Evolutionary conservation across 2,888 invertebrate genomes (phyloP), one percentile per base, ranked within the genome.

Genomic region (Acholoe squamosa): DNA sequence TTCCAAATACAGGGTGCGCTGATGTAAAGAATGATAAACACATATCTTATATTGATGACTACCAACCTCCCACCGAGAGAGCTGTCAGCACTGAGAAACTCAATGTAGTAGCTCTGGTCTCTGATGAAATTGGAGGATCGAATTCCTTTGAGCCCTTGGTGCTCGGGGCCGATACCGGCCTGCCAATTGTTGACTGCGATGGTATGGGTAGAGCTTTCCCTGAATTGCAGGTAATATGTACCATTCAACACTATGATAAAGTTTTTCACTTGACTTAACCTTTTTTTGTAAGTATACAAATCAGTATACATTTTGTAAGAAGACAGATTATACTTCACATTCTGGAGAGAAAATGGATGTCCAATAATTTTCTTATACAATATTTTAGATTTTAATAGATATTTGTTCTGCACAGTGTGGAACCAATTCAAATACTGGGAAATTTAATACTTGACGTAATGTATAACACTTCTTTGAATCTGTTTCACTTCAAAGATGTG

Each of bases 191-290:
- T 0, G 95, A 95, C 90, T 93, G 93, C 88, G 95, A 95, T 90
- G 94, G 94, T 0, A 95, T 95, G 95, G 95, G 95, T 7, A 91
- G 95, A 67, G 95, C 95, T 0, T 95, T 95, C 92, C 95, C 95
- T 0, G 94, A 94, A 90, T 90, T 93, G n/a, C 93, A 92, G 91
- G 91, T 92, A 61, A 67, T n/a, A n/a, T n/a, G n/a, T n/a, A n/a
- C n/a, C n/a, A n/a, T n/a, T n/a, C n/a, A n/a, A n/a, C n/a, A n/a
- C n/a, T n/a, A n/a, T n/a, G n/a, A n/a, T n/a, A n/a, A n/a, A n/a
- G n/a, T n/a, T n/a, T n/a, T n/a, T n/a, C n/a, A n/a, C n/a, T n/a
- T n/a, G n/a, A n/a, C n/a, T n/a, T n/a, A n/a, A n/a, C n/a, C n/a
- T n/a, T n/a, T n/a, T n/a, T n/a, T n/a, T n/a, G n/a, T n/a, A n/a